These are phyloP conservation scores for Ichneumon xanthorius DNA, from an alignment of 2,888 invertebrate species.

Conservation along the genomic window DNA sequence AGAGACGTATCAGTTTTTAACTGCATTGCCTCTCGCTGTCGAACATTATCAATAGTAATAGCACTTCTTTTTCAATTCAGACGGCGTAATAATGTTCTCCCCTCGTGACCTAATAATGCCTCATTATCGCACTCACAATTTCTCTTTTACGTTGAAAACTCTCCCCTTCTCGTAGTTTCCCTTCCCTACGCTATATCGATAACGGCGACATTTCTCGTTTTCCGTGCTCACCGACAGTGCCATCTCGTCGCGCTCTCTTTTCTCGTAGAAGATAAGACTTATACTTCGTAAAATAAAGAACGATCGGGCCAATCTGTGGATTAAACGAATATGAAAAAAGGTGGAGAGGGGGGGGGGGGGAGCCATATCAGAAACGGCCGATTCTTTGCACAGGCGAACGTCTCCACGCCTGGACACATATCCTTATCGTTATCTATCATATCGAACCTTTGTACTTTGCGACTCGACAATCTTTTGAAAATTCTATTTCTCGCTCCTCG, in stretches of 20 bases:
- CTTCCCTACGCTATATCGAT: background rate
- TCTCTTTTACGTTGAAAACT: constrained; percentile 1
- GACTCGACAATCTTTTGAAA: constrained; percentile 69
- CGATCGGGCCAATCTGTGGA: constrained; percentile 1
- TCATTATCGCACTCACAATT: constrained; percentile 4
- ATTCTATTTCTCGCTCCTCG: constrained; percentile 47
- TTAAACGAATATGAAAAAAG: background rate
- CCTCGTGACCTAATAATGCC: constrained; percentile 6
- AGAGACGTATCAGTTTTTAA: background rate
- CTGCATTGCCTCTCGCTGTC: background rate
- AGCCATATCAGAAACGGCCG: constrained; percentile 1
- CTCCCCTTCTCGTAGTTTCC: background rate
- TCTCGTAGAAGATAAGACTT: background rate
- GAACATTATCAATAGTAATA: background rate
- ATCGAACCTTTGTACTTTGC: constrained; percentile 75
- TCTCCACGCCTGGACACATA: background rate
- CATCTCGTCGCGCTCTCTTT: background rate
- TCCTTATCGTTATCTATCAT: constrained; percentile 66
- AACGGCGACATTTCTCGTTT: background rate
- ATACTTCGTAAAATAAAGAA: background rate
- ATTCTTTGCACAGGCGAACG: background rate
- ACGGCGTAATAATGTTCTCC: constrained; percentile 7
- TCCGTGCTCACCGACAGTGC: background rate
- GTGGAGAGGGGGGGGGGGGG: background rate
- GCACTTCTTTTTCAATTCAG: constrained; percentile 1